Conservation (phyloP, 2,888 invertebrate species). For the Tipula vernalis region DNA sequence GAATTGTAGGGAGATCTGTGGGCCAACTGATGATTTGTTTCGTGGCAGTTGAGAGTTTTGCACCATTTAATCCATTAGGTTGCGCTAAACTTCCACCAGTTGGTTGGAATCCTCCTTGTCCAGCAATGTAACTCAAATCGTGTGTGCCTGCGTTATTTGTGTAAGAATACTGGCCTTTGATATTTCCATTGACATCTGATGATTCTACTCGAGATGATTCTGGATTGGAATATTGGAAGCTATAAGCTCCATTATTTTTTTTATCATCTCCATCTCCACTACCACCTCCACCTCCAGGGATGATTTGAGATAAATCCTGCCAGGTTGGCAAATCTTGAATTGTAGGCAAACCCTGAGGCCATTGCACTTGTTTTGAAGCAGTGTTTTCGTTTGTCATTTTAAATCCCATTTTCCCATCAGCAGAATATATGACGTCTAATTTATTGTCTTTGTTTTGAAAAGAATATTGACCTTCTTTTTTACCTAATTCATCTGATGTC, state of each 20-base stretch:
- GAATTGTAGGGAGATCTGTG: background rate
- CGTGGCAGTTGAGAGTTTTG: background rate
- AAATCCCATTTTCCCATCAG: constrained; percentile 48
- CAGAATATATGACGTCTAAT: background rate
- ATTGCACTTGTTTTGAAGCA: background rate
- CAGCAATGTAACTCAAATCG: constrained; percentile 53
- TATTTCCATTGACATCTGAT: constrained; percentile 20
- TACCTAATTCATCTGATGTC: background rate
- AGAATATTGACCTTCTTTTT: background rate
- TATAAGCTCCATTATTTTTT: constrained; percentile 17
- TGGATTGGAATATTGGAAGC: constrained; percentile 5
- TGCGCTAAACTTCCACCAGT: constrained; percentile 22
- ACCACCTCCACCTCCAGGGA: constrained; percentile 38
- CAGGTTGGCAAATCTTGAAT: background rate
- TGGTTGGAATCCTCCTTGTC: constrained; percentile 45
- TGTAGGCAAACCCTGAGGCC: background rate
- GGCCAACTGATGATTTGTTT: background rate
- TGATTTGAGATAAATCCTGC: background rate
- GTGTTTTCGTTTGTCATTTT: background rate
- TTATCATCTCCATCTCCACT: constrained; percentile 37
- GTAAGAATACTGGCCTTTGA: constrained; percentile 43
- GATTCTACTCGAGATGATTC: constrained; percentile 20
- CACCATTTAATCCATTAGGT: constrained; percentile 19
- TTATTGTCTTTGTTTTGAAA: background rate
- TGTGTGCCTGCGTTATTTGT: constrained; percentile 53